Conservation (phyloP, 2,797 vertebrate genomes). For the Discoglossus pictus region DNA sequence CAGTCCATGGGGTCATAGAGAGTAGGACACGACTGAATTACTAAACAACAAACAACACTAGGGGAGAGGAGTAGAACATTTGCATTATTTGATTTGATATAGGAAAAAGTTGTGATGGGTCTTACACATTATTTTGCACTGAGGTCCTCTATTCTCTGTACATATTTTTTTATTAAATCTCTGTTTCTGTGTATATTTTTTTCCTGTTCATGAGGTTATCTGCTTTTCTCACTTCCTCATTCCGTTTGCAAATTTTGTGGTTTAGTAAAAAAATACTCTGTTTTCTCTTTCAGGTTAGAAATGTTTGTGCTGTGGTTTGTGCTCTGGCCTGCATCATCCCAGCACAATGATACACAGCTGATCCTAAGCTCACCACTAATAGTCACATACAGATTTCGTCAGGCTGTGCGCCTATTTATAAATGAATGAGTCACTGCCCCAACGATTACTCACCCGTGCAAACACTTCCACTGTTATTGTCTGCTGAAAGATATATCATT, state of each 20-base stretch:
- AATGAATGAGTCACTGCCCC: conserved; percentile 41
- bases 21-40: too few relatives aligned
- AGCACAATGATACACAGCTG: not conserved
- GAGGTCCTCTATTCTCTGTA: too few relatives aligned
- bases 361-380: conserved; percentile 13
- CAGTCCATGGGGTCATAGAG: too few relatives aligned
- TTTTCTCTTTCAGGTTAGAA: conserved; percentile 8
- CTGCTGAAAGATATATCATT: too few relatives aligned
- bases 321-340: not conserved
- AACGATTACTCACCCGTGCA: conserved; percentile 26
- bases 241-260: not conserved
- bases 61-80: too few relatives aligned
- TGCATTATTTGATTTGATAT: too few relatives aligned
- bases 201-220: not conserved
- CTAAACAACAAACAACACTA: too few relatives aligned
- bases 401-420: conserved; percentile 39
- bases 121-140: too few relatives aligned
- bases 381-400: conserved; percentile 40
- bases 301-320: too few relatives aligned
- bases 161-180: too few relatives aligned
- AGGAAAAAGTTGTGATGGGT: too few relatives aligned
- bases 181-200: too few relatives aligned
- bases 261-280: not conserved
- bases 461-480: conserved; percentile 29
- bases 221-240: not conserved